Evolutionary conservation across 1,140 invertebrate species (phyloP), one percentile per base, ranked within the genome.

Genomic region (Papilio dardanus): DNA sequence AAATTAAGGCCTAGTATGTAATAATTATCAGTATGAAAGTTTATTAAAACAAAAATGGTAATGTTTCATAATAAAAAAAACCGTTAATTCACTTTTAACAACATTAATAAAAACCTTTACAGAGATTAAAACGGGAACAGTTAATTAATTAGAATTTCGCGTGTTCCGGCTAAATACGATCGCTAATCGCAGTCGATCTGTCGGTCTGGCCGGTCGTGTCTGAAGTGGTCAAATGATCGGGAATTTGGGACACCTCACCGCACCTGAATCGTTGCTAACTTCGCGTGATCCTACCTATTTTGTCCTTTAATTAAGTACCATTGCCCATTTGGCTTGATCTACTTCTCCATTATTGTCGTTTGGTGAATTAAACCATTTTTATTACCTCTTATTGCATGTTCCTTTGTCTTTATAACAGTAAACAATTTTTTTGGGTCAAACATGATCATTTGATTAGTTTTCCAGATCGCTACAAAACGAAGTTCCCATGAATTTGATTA

Each of bases 301-400:
- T 81, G 81, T 87, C 79, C 77, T 79, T 81, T 90, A 89, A 89
- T 90, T 88, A 91, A 88, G 87, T 88, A 88, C 83, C 86, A 82
- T 80, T 46, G 79, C 73, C 83, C 54, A 62, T 90, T 89, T 89
- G 90, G 81, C 79, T 80, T 81, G 84, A 75, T 83, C 86, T 83
- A 87, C 75, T 87, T 87, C 74, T 81, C 74, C 79, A 78, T 79
- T 76, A 79, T 83, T 77, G 50, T 33, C 37, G 71, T 78, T 42
- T 66, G 58, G 40, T 69, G 40, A 67, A 62, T 74, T 73, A 50
- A 74, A 68, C 19, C 67, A 35, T 37, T 69, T 68, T 69, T 69
- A 69, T 42, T n/a, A 69, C 21, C 67, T 69, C 19, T 33, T 40
- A 37, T 28, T 69, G n/a, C 33, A 12, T 69, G 31, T 69, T 40